A percentile compares a stretch with the other conserved stretches of the same genome.
phyloP scores from a whole-genome alignment of 1,140 invertebrate species.

The Palaemon carinicauda region DNA sequence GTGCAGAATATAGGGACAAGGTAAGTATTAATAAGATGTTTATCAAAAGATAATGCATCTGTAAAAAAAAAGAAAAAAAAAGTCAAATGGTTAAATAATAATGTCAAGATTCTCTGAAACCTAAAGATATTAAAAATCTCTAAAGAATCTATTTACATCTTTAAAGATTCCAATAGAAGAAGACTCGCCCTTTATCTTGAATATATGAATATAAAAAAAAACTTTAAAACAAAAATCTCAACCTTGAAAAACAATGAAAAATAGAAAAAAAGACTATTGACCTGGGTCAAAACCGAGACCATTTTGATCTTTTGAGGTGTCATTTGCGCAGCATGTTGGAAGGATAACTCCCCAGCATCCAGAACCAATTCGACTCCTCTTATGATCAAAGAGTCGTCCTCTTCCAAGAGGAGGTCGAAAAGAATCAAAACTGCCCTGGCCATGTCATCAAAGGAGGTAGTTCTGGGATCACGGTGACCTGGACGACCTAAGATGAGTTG shows the following conservation, averaged over 20 bases:
- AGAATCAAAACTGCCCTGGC: neutral
- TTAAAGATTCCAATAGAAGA: too few relatives aligned
- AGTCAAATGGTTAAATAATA: too few relatives aligned
- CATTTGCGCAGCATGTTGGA: conserved; percentile 72
- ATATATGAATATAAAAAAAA: neutral
- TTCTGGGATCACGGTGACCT: conserved; percentile 21
- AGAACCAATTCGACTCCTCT: conserved; percentile 71
- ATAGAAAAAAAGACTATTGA: conserved; percentile 35
- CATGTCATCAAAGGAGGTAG: conserved; percentile 29
- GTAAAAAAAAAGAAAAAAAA: too few relatives aligned
- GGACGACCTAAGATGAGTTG: conserved; percentile 13
- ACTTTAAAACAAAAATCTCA: neutral
- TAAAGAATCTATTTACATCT: too few relatives aligned
- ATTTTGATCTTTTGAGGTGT: conserved; percentile 70
- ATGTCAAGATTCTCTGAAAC: too few relatives aligned
- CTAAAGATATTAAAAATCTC: too few relatives aligned
- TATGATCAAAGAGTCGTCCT: conserved; percentile 68
- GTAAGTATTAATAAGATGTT: too few relatives aligned
- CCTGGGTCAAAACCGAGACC: conserved; percentile 57
- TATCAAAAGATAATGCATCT: too few relatives aligned
- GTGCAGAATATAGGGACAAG: too few relatives aligned
- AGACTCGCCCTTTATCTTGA: too few relatives aligned
- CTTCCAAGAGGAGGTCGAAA: conserved; percentile 68
- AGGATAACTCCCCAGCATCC: conserved; percentile 70
- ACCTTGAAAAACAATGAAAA: too few relatives aligned